Conservation (phyloP, 2,797 vertebrate genomes). For the Aselliscus stoliczkanus region DNA sequence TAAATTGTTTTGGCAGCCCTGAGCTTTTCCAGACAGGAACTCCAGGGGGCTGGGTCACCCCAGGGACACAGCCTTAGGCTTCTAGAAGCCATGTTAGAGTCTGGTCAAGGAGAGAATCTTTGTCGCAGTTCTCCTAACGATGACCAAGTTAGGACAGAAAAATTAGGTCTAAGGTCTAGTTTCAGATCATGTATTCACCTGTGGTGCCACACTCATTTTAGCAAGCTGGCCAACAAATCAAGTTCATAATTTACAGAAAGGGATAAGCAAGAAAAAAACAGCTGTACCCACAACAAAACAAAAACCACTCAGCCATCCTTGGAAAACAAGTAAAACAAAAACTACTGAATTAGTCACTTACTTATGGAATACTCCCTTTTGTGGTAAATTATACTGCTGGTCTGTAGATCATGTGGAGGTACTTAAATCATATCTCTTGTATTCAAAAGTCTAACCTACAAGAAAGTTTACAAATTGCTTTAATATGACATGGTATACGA, state of each 20-base stretch:
- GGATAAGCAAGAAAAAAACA: not conserved
- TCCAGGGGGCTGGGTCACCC: not conserved
- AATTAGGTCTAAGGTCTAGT: not conserved
- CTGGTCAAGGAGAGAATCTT: not conserved
- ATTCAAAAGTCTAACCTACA: not conserved
- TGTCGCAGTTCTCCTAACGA: not conserved
- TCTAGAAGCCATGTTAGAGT: not conserved
- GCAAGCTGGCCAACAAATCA: not conserved
- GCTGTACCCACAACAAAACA: not conserved
- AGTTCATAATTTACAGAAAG: not conserved
- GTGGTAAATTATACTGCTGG: not conserved
- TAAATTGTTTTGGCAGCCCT: not conserved
- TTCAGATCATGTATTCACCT: not conserved
- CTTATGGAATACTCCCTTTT: not conserved
- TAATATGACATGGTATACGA: not conserved
- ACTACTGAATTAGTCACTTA: not conserved
- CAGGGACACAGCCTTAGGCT: not conserved
- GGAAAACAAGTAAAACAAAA: not conserved
- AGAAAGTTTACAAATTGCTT: not conserved
- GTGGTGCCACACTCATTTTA: not conserved
- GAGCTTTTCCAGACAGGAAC: not conserved
- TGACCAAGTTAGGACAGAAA: not conserved
- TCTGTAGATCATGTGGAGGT: not conserved
- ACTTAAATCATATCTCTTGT: not conserved
- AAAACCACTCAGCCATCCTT: not conserved